Percentiles rank a stretch among this genome's conserved stretches.
Evolutionary conservation across 1,140 invertebrate genomes (phyloP).

Genomic region (Tetramorium parvispinum): DNA sequence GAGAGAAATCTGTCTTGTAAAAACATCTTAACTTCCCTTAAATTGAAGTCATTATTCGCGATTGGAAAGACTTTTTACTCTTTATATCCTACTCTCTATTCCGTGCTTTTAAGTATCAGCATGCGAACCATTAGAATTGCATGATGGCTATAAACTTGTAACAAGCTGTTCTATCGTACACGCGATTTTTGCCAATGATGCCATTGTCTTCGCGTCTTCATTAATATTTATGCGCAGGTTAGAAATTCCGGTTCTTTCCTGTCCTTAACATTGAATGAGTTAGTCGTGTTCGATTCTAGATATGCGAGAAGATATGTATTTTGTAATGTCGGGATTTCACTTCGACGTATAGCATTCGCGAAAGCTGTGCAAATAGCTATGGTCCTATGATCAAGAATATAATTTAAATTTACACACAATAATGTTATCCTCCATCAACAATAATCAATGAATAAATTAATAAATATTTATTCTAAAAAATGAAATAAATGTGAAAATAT

Average conservation of each 20-base stretch:
- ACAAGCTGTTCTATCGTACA: background rate
- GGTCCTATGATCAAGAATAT: background rate
- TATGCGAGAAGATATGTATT: constrained; percentile 65
- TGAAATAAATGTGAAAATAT: background rate
- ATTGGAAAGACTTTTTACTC: background rate
- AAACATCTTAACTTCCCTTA: background rate
- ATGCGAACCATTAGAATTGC: background rate
- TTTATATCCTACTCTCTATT: background rate
- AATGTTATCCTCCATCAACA: background rate
- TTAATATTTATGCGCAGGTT: constrained; percentile 49
- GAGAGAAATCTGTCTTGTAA: background rate
- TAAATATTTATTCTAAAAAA: background rate
- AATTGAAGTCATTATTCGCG: background rate
- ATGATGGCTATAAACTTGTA: background rate
- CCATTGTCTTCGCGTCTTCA: constrained; percentile 54
- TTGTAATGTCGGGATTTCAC: constrained; percentile 73
- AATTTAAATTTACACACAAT: constrained; percentile 28
- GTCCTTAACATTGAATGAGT: constrained; percentile 74
- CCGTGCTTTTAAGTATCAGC: background rate
- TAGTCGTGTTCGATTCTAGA: constrained; percentile 61
- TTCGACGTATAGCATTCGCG: constrained; percentile 57
- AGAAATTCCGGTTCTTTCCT: constrained; percentile 67
- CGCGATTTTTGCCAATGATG: constrained; percentile 5
- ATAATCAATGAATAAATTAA: background rate
- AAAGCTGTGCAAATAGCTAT: background rate